Conservation (phyloP, 1,140 invertebrate species). For the Mycetomoellerius zeteki region DNA sequence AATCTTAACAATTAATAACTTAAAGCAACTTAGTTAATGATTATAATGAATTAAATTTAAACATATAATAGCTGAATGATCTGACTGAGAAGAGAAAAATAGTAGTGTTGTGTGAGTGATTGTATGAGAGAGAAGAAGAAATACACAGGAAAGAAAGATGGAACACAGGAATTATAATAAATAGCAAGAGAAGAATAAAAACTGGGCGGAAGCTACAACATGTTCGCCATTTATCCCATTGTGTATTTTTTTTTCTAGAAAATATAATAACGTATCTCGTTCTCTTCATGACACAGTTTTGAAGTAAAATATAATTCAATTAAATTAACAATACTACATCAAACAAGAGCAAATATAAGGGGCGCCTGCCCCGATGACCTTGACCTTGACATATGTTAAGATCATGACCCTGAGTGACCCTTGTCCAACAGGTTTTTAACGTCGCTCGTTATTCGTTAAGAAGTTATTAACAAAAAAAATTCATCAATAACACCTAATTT, state of each 20-base stretch:
- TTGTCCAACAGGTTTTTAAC: no score
- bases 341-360: no score
- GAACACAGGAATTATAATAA: constrained; percentile 58
- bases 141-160: constrained; percentile 32
- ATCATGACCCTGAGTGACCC: no score
- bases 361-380: no score
- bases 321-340: background rate
- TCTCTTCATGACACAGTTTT: constrained; percentile 50
- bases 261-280: constrained; percentile 50
- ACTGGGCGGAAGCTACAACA: constrained; percentile 43
- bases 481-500: no score
- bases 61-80: constrained; percentile 77
- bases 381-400: no score
- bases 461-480: no score
- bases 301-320: constrained; percentile 51
- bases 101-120: constrained; percentile 33
- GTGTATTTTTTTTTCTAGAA: constrained; percentile 59
- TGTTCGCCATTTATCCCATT: constrained; percentile 53
- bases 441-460: no score
- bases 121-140: constrained; percentile 19
- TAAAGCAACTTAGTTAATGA: constrained; percentile 57
- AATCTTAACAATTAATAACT: constrained; percentile 82
- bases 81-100: constrained; percentile 58
- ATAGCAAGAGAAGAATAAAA: constrained; percentile 59
- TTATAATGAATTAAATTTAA: constrained; percentile 72